phyloP scores from a whole-genome alignment of 2,113 vertebrate genomes.

The Plectropomus leopardus region DNA sequence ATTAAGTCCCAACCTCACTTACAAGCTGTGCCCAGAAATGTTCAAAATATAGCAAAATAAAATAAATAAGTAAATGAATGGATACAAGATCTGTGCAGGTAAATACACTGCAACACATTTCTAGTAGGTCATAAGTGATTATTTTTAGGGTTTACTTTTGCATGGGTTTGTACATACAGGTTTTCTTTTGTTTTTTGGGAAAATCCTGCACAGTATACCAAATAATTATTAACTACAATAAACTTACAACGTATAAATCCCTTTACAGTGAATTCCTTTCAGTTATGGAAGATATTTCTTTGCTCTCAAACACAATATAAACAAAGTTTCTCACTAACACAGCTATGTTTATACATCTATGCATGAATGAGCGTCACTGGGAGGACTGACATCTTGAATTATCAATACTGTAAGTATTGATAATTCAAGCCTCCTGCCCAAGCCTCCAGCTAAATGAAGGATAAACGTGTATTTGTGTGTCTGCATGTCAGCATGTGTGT shows the following conservation, averaged over 20 bases:
- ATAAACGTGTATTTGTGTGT: conserved; percentile 17
- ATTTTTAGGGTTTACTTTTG: too few relatives aligned
- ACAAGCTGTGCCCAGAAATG: too few relatives aligned
- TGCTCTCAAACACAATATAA: not conserved
- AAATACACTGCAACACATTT: too few relatives aligned
- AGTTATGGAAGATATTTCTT: not conserved
- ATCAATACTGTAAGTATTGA: conserved; percentile 20
- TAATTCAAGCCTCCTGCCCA: conserved; percentile 1
- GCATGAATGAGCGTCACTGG: not conserved
- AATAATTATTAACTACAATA: not conserved
- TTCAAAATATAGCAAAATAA: too few relatives aligned
- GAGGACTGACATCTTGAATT: conserved; percentile 12
- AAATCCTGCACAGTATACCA: too few relatives aligned
- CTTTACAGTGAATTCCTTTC: not conserved
- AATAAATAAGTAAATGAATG: too few relatives aligned
- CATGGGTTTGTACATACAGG: too few relatives aligned
- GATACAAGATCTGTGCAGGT: too few relatives aligned
- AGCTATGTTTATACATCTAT: conserved; percentile 7
- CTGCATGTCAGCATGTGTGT: conserved; percentile 6
- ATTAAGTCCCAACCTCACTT: too few relatives aligned
- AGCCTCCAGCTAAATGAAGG: conserved; percentile 36
- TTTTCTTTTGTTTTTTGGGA: too few relatives aligned
- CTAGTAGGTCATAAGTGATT: too few relatives aligned
- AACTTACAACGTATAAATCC: not conserved
- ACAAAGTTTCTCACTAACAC: conserved; percentile 1